Base-by-base conservation (phyloP, 1,140 invertebrate species). In the Antheraea mylitta region DNA sequence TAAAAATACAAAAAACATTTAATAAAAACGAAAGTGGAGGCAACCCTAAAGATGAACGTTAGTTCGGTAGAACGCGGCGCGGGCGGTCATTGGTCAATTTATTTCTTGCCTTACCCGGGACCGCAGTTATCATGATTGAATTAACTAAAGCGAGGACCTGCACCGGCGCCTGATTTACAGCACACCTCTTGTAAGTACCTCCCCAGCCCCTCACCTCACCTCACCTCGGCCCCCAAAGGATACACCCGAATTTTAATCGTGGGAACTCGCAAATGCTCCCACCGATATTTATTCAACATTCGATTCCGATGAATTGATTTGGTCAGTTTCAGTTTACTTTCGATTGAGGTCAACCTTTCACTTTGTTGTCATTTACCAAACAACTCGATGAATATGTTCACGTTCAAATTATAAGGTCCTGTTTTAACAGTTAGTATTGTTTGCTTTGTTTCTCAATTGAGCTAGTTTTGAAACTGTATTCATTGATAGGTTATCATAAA, bases 71-170 rank as follows among this genome's bases (percentile, higher is more conserved):
- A 13, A 6, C n/a, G 22, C 62, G 36, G 18, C 18, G 58, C 30
- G 83, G 4, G 82, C 80, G 80, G 83, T 80, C 86, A 85, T 83
- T 85, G 88, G 83, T 88, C 86, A 90, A 90, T 90, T 89, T 88
- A 87, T 89, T 85, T 90, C 81, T 87, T 83, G 81, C 83, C 77
- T 72, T 69, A 67, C 75, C 72, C 72, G 72, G 71, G 79, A 73
- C 77, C 82, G 81, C 87, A 86, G 85, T 91, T 88, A 91, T 88
- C 86, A 82, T 83, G 89, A 91, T 89, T 87, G 87, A 91, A 91
- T 91, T 88, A 91, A 88, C 81, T 82, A 85, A 70, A 73, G 72
- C 72, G 61, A 77, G 77, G 74, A 62, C 53, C 73, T 69, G 66
- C 67, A 58, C 38, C 68, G 58, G 72, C 68, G 45, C 67, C 72